These are phyloP conservation scores for Scaeva pyrastri DNA, from an alignment of 2,888 invertebrate species.

Conservation along the genomic window DNA sequence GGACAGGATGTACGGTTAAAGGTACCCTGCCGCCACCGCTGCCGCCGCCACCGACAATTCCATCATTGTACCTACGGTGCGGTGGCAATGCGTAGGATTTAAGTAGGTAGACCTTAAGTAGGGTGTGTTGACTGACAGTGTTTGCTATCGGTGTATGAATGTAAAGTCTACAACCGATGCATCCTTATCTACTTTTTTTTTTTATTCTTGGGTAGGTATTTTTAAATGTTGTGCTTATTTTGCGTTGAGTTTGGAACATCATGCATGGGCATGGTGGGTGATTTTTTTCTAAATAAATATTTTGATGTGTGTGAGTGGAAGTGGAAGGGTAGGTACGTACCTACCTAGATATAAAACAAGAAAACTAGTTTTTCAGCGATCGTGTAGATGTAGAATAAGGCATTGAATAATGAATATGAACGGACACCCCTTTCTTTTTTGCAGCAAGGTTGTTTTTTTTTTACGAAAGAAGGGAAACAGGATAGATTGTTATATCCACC, in stretches of 20 bases:
- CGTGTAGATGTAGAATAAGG: constrained; percentile 15
- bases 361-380: constrained; percentile 52
- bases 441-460: constrained; percentile 21
- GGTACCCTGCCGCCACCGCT: background rate
- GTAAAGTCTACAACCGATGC: constrained; percentile 17
- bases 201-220: constrained; percentile 8
- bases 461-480: constrained; percentile 9
- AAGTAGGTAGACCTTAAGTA: constrained; percentile 9
- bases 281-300: background rate
- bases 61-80: background rate
- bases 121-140: constrained; percentile 31
- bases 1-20: constrained; percentile 24
- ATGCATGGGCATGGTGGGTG: constrained; percentile 17
- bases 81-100: constrained; percentile 1
- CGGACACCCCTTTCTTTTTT: constrained; percentile 60
- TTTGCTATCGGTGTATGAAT: constrained; percentile 36
- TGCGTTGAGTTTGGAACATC: constrained; percentile 28
- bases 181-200: constrained; percentile 55
- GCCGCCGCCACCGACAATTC: background rate
- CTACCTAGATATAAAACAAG: constrained; percentile 12
- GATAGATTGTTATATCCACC: background rate
- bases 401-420: background rate
- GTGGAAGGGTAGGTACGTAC: too few species aligned
- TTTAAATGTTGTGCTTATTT: constrained; percentile 49
- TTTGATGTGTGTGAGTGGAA: background rate